Conservation (phyloP, 2,888 invertebrate species). For the Tortrix viridana region DNA sequence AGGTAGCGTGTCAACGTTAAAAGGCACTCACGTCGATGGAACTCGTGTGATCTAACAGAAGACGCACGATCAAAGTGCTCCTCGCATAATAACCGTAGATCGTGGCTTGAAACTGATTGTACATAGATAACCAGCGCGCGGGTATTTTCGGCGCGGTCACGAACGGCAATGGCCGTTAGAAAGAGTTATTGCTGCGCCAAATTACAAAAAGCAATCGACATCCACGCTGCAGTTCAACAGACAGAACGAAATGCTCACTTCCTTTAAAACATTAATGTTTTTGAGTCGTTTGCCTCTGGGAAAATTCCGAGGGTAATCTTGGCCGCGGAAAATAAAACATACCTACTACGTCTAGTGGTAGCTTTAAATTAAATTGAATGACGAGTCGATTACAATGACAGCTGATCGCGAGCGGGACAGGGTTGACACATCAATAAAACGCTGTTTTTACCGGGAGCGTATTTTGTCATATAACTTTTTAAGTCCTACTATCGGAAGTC, state of each 20-base stretch:
- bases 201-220: neutral
- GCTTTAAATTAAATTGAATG: slow-evolving; percentile 36
- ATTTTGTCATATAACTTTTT: too few species aligned
- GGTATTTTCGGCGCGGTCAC: neutral
- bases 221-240: neutral
- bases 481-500: too few species aligned
- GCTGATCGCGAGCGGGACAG: slow-evolving; percentile 1
- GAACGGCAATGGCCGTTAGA: slow-evolving; percentile 3
- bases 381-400: slow-evolving; percentile 34
- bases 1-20: too few species aligned
- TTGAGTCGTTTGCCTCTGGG: slow-evolving; percentile 32
- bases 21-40: too few species aligned
- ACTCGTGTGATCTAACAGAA: too few species aligned
- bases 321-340: slow-evolving; percentile 34
- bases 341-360: slow-evolving; percentile 19
- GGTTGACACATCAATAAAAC: slow-evolving; percentile 7
- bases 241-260: slow-evolving; percentile 17
- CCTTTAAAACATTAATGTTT: slow-evolving; percentile 29
- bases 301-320: slow-evolving; percentile 32
- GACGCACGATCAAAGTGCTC: too few species aligned
- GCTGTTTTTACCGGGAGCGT: neutral
- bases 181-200: slow-evolving; percentile 15
- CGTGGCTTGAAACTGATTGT: too few species aligned
- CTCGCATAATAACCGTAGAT: too few species aligned
- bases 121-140: neutral